Conservation (phyloP, 2,797 vertebrate species). For the Sebastes minor region DNA sequence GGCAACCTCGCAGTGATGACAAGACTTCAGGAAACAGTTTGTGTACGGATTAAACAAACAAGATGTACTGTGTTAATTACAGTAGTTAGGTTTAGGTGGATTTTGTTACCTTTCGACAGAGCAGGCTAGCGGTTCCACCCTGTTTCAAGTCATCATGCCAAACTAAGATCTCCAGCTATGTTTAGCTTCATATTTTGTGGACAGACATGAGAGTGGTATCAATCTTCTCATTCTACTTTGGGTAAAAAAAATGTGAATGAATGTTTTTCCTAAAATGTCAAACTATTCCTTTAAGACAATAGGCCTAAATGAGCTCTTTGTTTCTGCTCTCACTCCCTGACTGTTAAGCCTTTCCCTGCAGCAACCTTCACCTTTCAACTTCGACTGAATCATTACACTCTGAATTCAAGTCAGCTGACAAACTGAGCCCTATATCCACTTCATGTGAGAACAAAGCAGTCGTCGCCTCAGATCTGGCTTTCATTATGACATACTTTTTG, state of each 20-base stretch:
- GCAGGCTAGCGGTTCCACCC: neutral
- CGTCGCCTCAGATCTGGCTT: neutral
- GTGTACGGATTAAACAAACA: neutral
- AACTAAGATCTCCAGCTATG: neutral
- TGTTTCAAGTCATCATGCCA: neutral
- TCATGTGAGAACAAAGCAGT: constrained; percentile 8
- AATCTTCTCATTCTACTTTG: neutral
- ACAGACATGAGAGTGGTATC: neutral
- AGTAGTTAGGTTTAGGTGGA: neutral
- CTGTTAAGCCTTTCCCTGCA: neutral
- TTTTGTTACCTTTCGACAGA: neutral
- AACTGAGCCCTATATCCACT: neutral
- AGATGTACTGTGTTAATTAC: neutral
- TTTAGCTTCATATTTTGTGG: neutral
- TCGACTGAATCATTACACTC: neutral
- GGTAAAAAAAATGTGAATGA: neutral
- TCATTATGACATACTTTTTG: constrained; percentile 22
- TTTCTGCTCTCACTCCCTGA: neutral
- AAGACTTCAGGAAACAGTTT: neutral
- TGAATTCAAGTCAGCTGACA: constrained; percentile 27
- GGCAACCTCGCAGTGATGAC: neutral
- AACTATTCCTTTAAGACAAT: neutral
- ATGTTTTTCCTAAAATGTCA: neutral
- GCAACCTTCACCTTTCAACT: neutral
- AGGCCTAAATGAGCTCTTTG: neutral